Evolutionary conservation across 2,113 vertebrate species (phyloP).

Genomic region (Carassius carassius): DNA sequence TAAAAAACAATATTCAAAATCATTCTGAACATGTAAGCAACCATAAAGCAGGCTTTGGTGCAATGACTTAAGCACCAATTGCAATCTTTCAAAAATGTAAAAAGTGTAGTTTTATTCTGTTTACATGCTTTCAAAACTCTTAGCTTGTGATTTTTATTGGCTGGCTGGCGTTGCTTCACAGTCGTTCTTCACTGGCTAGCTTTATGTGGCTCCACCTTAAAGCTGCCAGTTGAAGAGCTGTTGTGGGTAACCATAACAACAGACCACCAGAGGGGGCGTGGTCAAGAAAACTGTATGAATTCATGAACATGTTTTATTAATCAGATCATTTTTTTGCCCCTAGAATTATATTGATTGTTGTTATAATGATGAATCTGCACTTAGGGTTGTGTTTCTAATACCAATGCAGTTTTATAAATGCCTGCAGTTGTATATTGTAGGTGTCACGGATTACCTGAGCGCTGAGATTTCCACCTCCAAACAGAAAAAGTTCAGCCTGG

Average conservation of each 20-base stretch:
- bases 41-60: not conserved
- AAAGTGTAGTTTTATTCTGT: not conserved
- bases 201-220: conserved; percentile 78
- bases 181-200: conserved; percentile 88
- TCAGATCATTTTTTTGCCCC: not conserved
- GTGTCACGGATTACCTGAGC: conserved; percentile 76
- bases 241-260: conserved; percentile 84
- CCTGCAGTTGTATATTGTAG: conserved; percentile 64
- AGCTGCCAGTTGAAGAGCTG: conserved; percentile 89
- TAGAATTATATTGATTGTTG: not conserved
- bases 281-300: conserved; percentile 16
- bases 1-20: not conserved
- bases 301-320: not conserved
- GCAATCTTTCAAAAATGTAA: not conserved
- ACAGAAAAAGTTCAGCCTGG: conserved; percentile 81
- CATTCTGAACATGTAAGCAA: not conserved
- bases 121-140: not conserved
- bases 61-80: not conserved
- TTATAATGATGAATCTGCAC: not conserved
- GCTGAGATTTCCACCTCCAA: conserved; percentile 82
- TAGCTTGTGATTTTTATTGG: conserved; percentile 30
- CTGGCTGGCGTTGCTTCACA: conserved; percentile 78
- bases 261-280: conserved; percentile 53
- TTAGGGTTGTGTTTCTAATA: not conserved
- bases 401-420: conserved; percentile 38